These are phyloP conservation scores for Eupithecia vulgata DNA, from an alignment of 2,888 invertebrate genomes.

Conservation along the genomic window DNA sequence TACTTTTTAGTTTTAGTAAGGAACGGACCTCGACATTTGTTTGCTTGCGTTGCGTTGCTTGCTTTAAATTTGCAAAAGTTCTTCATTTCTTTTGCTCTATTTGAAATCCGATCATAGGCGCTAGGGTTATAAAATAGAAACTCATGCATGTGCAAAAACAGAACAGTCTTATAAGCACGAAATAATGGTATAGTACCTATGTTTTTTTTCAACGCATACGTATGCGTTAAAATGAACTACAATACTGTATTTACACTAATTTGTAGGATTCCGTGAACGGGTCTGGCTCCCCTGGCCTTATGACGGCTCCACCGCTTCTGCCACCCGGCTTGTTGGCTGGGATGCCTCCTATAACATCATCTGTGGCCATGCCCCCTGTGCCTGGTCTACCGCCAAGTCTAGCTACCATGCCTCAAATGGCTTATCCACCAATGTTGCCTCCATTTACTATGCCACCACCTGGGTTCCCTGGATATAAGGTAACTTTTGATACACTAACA, in stretches of 20 bases:
- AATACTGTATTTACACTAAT: background rate
- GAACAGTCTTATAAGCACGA: background rate
- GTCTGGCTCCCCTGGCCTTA: conserved; percentile 73
- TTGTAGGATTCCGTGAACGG: conserved; percentile 69
- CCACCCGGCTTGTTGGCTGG: conserved; percentile 76
- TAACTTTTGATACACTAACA: conserved; percentile 6
- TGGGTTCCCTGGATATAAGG: conserved; percentile 84
- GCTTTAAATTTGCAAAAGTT: background rate
- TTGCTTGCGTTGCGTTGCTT: background rate
- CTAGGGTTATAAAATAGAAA: background rate
- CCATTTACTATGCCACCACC: conserved; percentile 92
- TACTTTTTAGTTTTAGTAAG: no score
- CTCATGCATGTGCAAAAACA: background rate
- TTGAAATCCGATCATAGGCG: background rate
- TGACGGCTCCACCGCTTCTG: conserved; percentile 62
- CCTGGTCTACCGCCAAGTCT: conserved; percentile 76
- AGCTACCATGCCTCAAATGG: conserved; percentile 77
- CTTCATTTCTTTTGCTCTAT: background rate
- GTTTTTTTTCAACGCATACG: background rate
- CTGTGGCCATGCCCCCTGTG: conserved; percentile 80
- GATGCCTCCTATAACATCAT: conserved; percentile 79
- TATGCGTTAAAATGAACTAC: background rate
- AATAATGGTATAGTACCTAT: background rate
- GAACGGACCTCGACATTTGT: no score
- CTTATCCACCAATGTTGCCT: conserved; percentile 86